A percentile compares a stretch with the other conserved stretches of the same genome.
Conservation (phyloP, 1,140 invertebrate genomes). For the Subanguina moxae region DNA sequence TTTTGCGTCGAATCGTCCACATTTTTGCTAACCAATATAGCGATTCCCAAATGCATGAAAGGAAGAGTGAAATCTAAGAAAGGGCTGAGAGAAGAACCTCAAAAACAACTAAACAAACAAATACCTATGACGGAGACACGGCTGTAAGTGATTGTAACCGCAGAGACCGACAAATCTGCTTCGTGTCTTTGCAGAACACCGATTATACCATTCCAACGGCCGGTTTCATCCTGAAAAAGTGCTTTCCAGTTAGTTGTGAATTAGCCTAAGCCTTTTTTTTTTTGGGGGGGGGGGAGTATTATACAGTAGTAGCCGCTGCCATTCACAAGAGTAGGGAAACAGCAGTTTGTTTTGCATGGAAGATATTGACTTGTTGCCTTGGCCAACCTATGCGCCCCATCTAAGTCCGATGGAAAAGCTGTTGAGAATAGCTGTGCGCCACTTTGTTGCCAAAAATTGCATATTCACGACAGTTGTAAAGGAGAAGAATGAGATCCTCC, state of each 20-base stretch:
- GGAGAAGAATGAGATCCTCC: no score
- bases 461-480: no score
- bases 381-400: no score
- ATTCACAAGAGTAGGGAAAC: no score
- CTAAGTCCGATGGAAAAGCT: no score
- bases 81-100: background rate
- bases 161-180: constrained; percentile 84
- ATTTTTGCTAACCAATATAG: constrained; percentile 84
- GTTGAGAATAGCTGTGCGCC: no score
- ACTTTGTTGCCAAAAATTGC: no score
- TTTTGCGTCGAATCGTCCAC: constrained; percentile 74
- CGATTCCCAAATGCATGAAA: constrained; percentile 79
- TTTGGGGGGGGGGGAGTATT: no score
- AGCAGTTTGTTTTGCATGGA: no score
- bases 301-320: no score
- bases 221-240: constrained; percentile 58
- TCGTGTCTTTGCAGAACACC: constrained; percentile 66
- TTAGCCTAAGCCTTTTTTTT: no score
- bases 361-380: no score
- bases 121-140: constrained; percentile 69
- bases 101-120: background rate
- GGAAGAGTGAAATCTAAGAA: constrained; percentile 80
- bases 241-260: background rate
- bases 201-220: constrained; percentile 83
- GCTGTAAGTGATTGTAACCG: constrained; percentile 87